Conservation (phyloP, 1,140 invertebrate genomes). For the Tribolium madens region DNA sequence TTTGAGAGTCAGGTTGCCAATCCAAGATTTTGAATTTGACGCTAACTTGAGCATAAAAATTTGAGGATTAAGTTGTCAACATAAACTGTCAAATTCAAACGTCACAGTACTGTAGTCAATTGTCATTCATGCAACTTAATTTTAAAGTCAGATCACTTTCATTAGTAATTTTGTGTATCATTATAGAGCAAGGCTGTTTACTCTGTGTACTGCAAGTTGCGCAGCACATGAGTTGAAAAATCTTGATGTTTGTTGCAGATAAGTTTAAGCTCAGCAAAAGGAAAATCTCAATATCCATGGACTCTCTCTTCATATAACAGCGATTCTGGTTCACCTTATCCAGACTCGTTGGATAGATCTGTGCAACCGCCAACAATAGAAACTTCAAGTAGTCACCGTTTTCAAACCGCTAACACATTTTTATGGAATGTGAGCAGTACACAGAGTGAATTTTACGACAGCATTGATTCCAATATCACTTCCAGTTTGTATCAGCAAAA, state of each 20-base stretch:
- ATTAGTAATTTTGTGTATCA: too few species aligned
- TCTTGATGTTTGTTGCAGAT: conserved; percentile 46
- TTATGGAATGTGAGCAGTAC: conserved; percentile 63
- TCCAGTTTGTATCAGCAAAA: conserved; percentile 65
- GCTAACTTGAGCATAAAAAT: too few species aligned
- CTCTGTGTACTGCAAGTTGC: too few species aligned
- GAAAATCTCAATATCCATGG: conserved; percentile 66
- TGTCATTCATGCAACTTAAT: too few species aligned
- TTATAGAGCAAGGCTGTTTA: too few species aligned
- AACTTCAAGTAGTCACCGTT: conserved; percentile 64
- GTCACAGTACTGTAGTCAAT: too few species aligned
- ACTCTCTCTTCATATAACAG: conserved; percentile 66
- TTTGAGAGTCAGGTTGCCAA: too few species aligned
- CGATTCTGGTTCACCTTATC: conserved; percentile 55
- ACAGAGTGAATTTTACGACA: conserved; percentile 66
- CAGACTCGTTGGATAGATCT: conserved; percentile 64
- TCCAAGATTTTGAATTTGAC: too few species aligned
- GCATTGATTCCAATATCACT: conserved; percentile 68
- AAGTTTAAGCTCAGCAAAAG: conserved; percentile 58
- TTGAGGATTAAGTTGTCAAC: too few species aligned
- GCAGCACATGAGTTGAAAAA: too few species aligned
- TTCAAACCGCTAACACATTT: conserved; percentile 64
- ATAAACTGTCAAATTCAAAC: too few species aligned
- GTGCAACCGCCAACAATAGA: conserved; percentile 60
- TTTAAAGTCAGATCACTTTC: too few species aligned